phyloP scores from a whole-genome alignment of 2,888 invertebrate genomes.

The Drosophila anomalata region DNA sequence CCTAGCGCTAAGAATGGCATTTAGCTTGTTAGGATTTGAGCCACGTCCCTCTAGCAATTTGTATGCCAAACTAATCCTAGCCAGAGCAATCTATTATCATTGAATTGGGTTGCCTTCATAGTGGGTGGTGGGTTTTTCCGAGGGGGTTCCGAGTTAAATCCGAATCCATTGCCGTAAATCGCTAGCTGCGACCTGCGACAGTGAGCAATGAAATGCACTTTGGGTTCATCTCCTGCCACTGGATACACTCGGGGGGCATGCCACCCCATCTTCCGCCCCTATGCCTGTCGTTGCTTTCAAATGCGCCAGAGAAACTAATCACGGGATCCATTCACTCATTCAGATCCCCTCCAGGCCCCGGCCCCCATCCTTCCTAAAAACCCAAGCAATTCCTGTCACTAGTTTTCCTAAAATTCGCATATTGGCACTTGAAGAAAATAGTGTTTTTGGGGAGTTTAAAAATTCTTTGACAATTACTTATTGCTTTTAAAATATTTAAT shows the following conservation, averaged over 20 bases:
- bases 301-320: conserved; percentile 64
- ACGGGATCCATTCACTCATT: conserved; percentile 54
- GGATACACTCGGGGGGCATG: conserved; percentile 5
- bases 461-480: background rate
- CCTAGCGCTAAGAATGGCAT: conserved; percentile 39
- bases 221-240: conserved; percentile 47
- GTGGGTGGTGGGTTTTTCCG: conserved; percentile 4
- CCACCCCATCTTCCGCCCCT: background rate
- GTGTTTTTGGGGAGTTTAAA: background rate
- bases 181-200: conserved; percentile 53
- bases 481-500: background rate
- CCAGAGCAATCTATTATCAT: conserved; percentile 60
- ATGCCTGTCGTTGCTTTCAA: conserved; percentile 3
- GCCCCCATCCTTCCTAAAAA: conserved; percentile 12
- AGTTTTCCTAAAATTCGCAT: conserved; percentile 51
- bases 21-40: conserved; percentile 38
- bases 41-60: conserved; percentile 51
- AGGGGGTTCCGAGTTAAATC: conserved; percentile 5
- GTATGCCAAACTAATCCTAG: conserved; percentile 58
- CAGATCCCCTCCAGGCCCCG: conserved; percentile 7
- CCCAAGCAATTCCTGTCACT: conserved; percentile 30
- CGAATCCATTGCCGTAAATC: conserved; percentile 48
- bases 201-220: conserved; percentile 77
- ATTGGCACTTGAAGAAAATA: conserved; percentile 24
- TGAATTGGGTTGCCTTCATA: conserved; percentile 28